phyloP scores from a whole-genome alignment of 2,797 vertebrate genomes.

The Chelonia mydas region DNA sequence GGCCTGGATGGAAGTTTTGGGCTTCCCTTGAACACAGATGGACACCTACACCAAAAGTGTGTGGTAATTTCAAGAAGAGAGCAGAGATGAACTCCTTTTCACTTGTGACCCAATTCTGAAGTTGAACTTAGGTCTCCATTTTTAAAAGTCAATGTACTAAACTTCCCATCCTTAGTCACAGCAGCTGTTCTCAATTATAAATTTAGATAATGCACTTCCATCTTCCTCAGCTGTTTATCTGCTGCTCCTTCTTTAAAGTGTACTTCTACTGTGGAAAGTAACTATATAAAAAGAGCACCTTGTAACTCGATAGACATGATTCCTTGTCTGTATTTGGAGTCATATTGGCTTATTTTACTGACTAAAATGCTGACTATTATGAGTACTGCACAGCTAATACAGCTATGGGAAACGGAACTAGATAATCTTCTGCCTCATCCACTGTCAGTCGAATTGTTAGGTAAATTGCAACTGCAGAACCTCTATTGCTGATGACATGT shows the following conservation, averaged over 20 bases:
- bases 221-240: background rate
- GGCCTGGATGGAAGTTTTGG: background rate
- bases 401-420: background rate
- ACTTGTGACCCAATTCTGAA: background rate
- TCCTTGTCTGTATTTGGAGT: background rate
- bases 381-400: background rate
- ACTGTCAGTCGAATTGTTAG: background rate
- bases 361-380: background rate
- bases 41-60: background rate
- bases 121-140: background rate
- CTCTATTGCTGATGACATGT: background rate
- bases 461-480: background rate
- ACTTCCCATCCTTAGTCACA: background rate
- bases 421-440: background rate
- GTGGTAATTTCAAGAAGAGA: background rate
- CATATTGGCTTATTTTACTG: background rate
- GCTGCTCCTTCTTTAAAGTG: background rate
- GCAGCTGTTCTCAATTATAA: background rate
- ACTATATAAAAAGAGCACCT: background rate
- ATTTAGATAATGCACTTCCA: background rate
- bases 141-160: background rate
- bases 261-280: background rate
- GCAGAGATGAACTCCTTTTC: background rate
- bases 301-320: background rate
- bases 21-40: background rate